These are phyloP conservation scores for Ctenomys sociabilis DNA, from an alignment of 2,113 vertebrate genomes.

Conservation along the genomic window DNA sequence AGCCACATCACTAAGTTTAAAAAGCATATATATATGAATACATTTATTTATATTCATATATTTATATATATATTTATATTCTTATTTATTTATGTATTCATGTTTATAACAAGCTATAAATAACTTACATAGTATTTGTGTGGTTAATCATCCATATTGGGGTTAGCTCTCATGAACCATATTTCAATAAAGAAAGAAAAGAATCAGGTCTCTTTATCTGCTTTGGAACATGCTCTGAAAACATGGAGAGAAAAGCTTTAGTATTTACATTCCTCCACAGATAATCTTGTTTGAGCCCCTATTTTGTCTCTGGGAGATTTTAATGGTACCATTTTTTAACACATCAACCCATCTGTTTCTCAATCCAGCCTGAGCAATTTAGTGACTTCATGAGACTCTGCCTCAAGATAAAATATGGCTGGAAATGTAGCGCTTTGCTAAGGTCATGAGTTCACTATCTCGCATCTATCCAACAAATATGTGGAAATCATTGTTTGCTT, in stretches of 20 bases:
- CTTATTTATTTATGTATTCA: too few species aligned
- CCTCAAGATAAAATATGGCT: not conserved
- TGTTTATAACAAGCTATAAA: too few species aligned
- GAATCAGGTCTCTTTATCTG: not conserved
- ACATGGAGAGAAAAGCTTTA: slow-evolving; percentile 2
- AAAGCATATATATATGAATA: not conserved
- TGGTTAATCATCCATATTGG: not conserved
- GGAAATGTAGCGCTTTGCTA: not conserved
- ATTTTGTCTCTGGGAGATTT: not conserved
- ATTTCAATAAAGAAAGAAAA: not conserved
- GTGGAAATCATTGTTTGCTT: not conserved
- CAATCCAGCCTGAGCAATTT: not conserved
- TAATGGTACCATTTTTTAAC: slow-evolving; percentile 1
- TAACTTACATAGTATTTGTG: too few species aligned
- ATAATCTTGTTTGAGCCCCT: not conserved
- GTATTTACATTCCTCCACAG: not conserved
- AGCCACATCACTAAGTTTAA: not conserved
- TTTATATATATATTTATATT: too few species aligned
- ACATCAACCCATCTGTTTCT: slow-evolving; percentile 46
- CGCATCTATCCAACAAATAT: not conserved
- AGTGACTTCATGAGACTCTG: not conserved
- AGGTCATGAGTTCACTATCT: not conserved
- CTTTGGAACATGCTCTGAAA: not conserved
- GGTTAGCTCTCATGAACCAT: not conserved
- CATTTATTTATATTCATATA: too few species aligned